Base-by-base conservation (phyloP, 1,140 invertebrate genomes). In the Periplaneta americana region DNA sequence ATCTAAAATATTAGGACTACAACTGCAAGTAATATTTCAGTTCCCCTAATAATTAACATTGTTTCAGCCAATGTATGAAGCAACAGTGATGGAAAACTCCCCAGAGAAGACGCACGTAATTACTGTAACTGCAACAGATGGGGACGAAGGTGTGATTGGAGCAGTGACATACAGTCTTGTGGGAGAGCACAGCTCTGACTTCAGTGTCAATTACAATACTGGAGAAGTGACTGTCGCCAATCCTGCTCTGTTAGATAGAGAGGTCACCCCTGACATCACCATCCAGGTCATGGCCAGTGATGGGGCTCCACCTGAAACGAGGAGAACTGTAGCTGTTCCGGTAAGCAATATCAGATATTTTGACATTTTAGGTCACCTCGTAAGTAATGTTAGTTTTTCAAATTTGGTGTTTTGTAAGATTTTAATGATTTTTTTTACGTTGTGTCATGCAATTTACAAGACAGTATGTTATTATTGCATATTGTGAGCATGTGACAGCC, bases 261-360 rank as follows among this genome's bases (percentile, higher is more conserved):
- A 98, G 86, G 88, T 88, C 11, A 90, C 91, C 2, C 89, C 92
- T 11, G 92, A 94, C 81, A 92, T 97, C 28, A 93, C 91, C 1
- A 89, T 98, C 28, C 93, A 94, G 36, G 96, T 95, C 0, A 92
- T 94, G 83, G 96, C 96, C 0, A 93, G 90, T 80, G 96, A 98
- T 85, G 92, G 92, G 81, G 95, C 94, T 18, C 94, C 94, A 0
- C 84, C 91, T 17, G 91, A 92, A 75, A 89, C 92, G 0, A 91
- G 93, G 74, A 92, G 93, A 84, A 91, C 92, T 1, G 92, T 92
- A 28, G 93, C 93, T 34, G 94, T 95, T 17, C 94, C 94, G 9
- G 94, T 94, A 87, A 89, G 88, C 89, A n/a, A n/a, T n/a, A n/a
- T n/a, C n/a, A n/a, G n/a, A n/a, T n/a, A n/a, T n/a, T n/a, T n/a